Evolutionary conservation across 2,888 invertebrate species (phyloP).

Genomic region (Epinotia bilunana): DNA sequence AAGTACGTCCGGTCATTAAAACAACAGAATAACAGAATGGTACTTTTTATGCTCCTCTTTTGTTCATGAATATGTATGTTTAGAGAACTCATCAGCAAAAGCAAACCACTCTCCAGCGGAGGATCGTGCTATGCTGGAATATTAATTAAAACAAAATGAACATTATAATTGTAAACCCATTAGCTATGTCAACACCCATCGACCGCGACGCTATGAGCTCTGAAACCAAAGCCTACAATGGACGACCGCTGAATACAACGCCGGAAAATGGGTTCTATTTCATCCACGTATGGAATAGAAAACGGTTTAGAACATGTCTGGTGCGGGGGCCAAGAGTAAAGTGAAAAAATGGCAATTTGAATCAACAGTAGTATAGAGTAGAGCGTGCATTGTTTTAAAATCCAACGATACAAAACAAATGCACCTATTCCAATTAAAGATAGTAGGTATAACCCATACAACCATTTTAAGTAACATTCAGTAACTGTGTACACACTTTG

Average conservation of each 20-base stretch:
- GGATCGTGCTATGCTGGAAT: background rate
- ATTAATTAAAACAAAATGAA: slow-evolving; percentile 2
- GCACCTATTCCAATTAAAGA: too few species aligned
- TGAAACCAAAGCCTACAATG: slow-evolving; percentile 26
- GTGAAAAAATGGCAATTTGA: too few species aligned
- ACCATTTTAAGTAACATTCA: too few species aligned
- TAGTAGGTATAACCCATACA: too few species aligned
- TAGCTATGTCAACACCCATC: slow-evolving; percentile 9
- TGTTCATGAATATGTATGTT: background rate
- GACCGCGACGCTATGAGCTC: slow-evolving; percentile 9
- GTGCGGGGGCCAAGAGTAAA: background rate
- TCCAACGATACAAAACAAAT: too few species aligned
- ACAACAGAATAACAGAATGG: background rate
- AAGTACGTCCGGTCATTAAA: background rate
- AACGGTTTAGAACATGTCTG: background rate
- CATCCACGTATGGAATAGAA: background rate
- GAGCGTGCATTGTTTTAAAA: too few species aligned
- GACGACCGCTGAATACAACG: slow-evolving; percentile 3
- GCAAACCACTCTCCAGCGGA: background rate
- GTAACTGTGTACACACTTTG: too few species aligned
- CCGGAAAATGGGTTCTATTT: background rate
- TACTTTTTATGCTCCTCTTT: background rate
- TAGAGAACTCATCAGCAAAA: background rate
- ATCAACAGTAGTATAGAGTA: too few species aligned
- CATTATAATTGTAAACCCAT: slow-evolving; percentile 11